These are phyloP conservation scores for Drosophila lacicola DNA, from an alignment of 2,888 invertebrate species.

Conservation along the genomic window DNA sequence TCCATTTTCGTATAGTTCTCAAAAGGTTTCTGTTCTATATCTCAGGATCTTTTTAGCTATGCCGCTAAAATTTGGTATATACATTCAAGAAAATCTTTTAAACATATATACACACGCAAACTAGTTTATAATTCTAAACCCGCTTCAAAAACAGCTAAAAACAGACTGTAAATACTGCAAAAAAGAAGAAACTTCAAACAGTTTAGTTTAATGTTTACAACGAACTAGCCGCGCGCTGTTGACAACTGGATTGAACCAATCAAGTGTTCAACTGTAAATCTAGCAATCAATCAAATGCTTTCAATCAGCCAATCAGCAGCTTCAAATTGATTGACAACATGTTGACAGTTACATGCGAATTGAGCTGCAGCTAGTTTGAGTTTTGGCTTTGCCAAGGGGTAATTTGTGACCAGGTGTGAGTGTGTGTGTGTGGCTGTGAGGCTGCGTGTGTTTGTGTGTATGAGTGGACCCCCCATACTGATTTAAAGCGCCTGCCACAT, in stretches of 20 bases:
- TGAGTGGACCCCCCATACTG: slow-evolving; percentile 39
- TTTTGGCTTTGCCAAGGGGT: background rate
- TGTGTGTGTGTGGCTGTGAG: background rate
- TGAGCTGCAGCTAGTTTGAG: slow-evolving; percentile 14
- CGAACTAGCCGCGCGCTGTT: background rate
- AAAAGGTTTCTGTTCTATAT: background rate
- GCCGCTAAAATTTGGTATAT: too few relatives aligned
- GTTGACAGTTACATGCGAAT: slow-evolving; percentile 55
- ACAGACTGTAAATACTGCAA: background rate
- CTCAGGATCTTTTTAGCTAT: background rate
- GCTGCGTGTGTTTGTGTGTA: background rate
- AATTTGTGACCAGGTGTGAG: background rate
- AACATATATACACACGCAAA: background rate
- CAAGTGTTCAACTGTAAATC: slow-evolving; percentile 27
- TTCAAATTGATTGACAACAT: slow-evolving; percentile 54
- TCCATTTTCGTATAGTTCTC: too few relatives aligned
- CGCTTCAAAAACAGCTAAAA: background rate
- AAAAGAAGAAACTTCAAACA: background rate
- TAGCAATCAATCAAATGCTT: slow-evolving; percentile 47
- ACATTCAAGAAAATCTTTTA: background rate
- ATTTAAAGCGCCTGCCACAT: slow-evolving; percentile 58
- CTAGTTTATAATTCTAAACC: background rate
- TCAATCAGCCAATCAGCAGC: slow-evolving; percentile 54
- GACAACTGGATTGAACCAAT: slow-evolving; percentile 1
- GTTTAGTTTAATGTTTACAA: background rate